Conservation (phyloP, 92 coral and sea anemone genomes). For the Porites evermanni region DNA sequence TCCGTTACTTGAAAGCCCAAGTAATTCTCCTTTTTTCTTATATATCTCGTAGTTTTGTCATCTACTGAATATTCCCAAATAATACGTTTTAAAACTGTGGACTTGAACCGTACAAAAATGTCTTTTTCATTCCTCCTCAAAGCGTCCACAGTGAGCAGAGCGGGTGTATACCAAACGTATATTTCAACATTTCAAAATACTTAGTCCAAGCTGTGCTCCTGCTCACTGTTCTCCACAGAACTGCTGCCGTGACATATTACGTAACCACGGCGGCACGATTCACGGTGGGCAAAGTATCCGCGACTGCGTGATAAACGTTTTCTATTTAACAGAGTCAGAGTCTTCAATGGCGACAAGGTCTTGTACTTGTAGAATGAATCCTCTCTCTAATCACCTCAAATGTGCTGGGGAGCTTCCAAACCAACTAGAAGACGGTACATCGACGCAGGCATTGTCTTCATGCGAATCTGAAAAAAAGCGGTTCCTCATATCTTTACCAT, state of each 20-base stretch:
- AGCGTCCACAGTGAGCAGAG: background rate
- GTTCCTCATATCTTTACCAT: too few relatives aligned
- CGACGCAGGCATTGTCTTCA: constrained; percentile 99
- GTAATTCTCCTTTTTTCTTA: background rate
- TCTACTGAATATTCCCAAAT: background rate
- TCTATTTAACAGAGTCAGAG: background rate
- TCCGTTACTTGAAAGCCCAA: constrained; percentile 7
- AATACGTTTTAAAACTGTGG: background rate
- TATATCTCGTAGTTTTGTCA: background rate
- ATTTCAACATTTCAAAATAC: background rate
- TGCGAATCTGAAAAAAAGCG: constrained; percentile 75
- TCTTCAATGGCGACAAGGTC: background rate
- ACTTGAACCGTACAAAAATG: background rate
- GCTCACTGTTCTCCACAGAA: too few relatives aligned
- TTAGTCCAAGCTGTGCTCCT: too few relatives aligned
- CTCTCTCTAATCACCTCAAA: constrained; percentile 52
- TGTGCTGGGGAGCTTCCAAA: constrained; percentile 89
- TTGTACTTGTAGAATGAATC: background rate
- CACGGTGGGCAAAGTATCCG: background rate
- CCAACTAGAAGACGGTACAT: constrained; percentile 97
- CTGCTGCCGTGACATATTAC: background rate
- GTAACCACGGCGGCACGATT: background rate
- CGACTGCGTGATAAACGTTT: constrained; percentile 10
- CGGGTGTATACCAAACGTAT: background rate
- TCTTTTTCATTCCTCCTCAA: background rate